These are phyloP conservation scores for Drepana arcuata DNA, from an alignment of 1,140 invertebrate species.

Conservation along the genomic window DNA sequence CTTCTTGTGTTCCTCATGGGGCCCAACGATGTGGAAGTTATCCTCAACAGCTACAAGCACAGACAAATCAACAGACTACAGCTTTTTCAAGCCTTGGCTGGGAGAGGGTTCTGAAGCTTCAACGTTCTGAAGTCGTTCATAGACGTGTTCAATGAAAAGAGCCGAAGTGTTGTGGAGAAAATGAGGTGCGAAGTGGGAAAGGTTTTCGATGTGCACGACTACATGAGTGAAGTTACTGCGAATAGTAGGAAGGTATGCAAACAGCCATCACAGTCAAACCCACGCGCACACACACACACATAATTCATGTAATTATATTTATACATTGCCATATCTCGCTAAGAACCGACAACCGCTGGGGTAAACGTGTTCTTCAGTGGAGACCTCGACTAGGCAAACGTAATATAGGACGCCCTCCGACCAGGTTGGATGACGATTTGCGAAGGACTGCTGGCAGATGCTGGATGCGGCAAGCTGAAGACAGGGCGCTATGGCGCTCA, in stretches of 20 bases:
- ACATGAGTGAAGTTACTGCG: slow-evolving; percentile 88
- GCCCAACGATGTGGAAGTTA: slow-evolving; percentile 80
- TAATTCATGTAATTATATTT: background rate
- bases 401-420: too few relatives aligned
- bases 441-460: too few relatives aligned
- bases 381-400: too few relatives aligned
- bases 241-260: slow-evolving; percentile 81
- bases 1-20: slow-evolving; percentile 76
- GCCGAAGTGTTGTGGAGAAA: slow-evolving; percentile 78
- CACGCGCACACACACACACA: background rate
- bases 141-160: slow-evolving; percentile 88
- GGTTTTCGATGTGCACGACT: slow-evolving; percentile 87
- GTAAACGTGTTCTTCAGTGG: too few relatives aligned
- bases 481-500: too few relatives aligned
- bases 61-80: slow-evolving; percentile 87
- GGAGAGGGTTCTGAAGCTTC: slow-evolving; percentile 93
- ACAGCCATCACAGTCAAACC: background rate
- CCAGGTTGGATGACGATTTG: too few relatives aligned
- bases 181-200: slow-evolving; percentile 77
- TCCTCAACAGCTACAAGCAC: slow-evolving; percentile 80
- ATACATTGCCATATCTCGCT: background rate
- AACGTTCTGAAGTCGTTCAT: slow-evolving; percentile 93
- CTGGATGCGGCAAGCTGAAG: too few relatives aligned
- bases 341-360: too few relatives aligned
- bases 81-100: slow-evolving; percentile 91